Conservation (phyloP, 2,888 invertebrate species). For the Heliconius charithonia region DNA sequence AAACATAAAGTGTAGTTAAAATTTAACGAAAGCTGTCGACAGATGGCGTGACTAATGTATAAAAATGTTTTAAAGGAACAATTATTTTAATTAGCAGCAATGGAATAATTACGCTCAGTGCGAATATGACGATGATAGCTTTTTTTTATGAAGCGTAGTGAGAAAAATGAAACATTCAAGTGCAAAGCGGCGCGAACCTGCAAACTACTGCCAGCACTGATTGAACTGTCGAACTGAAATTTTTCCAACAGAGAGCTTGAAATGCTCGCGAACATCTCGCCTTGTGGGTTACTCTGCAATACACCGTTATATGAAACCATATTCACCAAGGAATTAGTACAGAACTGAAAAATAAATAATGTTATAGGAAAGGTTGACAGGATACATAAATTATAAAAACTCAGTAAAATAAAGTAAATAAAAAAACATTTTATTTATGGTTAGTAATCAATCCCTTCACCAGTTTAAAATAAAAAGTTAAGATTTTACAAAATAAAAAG, state of each 20-base stretch:
- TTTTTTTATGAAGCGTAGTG: constrained; percentile 49
- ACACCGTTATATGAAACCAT: constrained; percentile 62
- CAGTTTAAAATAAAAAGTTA: not conserved
- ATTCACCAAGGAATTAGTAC: constrained; percentile 51
- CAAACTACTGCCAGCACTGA: constrained; percentile 89
- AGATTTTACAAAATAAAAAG: constrained; percentile 8
- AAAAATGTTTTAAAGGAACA: constrained; percentile 13
- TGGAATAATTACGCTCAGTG: constrained; percentile 36
- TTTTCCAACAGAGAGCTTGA: constrained; percentile 92
- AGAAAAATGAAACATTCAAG: constrained; percentile 64
- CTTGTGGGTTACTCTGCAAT: constrained; percentile 88
- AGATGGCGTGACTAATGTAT: constrained; percentile 39
- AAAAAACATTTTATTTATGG: not conserved
- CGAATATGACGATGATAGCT: constrained; percentile 44
- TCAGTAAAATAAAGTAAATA: constrained; percentile 36
- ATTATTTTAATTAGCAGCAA: constrained; percentile 29
- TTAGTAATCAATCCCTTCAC: not conserved
- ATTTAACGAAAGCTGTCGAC: constrained; percentile 32
- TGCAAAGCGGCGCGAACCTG: constrained; percentile 85
- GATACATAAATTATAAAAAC: constrained; percentile 43
- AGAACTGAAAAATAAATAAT: constrained; percentile 63
- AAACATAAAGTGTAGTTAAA: constrained; percentile 7
- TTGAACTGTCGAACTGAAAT: constrained; percentile 90
- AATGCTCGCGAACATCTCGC: constrained; percentile 92
- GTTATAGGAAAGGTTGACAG: constrained; percentile 50